Conservation (phyloP, 2,797 vertebrate genomes). For the Coranthus polyacanthus region DNA sequence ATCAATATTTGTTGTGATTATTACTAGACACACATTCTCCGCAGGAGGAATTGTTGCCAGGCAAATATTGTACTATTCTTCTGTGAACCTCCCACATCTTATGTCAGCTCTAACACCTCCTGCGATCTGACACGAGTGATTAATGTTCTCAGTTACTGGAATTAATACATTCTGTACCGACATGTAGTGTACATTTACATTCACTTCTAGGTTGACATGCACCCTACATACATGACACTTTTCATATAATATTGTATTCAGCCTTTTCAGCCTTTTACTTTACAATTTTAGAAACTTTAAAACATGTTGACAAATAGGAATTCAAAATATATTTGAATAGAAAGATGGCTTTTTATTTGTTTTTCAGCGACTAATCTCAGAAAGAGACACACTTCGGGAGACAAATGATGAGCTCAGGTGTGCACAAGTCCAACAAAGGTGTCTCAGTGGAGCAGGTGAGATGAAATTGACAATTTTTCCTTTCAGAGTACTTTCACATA, state of each 20-base stretch:
- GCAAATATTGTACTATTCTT: slow-evolving; percentile 58
- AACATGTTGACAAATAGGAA: too few relatives aligned
- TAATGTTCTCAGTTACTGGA: slow-evolving; percentile 43
- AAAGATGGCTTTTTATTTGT: slow-evolving; percentile 1
- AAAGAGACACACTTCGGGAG: slow-evolving; percentile 90
- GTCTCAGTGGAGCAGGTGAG: slow-evolving; percentile 87
- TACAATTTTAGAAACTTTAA: too few relatives aligned
- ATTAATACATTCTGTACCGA: slow-evolving; percentile 34
- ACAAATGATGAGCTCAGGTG: slow-evolving; percentile 92
- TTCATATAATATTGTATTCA: too few relatives aligned
- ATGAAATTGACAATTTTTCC: not conserved
- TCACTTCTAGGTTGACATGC: not conserved
- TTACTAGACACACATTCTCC: not conserved
- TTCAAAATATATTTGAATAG: not conserved
- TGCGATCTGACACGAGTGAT: slow-evolving; percentile 60
- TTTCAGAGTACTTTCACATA: too few relatives aligned
- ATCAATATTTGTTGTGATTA: slow-evolving; percentile 21
- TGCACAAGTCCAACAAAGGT: slow-evolving; percentile 88
- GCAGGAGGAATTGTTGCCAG: slow-evolving; percentile 39
- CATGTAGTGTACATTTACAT: slow-evolving; percentile 24
- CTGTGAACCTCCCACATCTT: slow-evolving; percentile 55
- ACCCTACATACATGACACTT: not conserved
- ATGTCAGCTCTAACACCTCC: slow-evolving; percentile 59
- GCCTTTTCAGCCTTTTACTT: too few relatives aligned
- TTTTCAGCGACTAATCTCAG: slow-evolving; percentile 86